Base-by-base conservation (phyloP, 2,113 vertebrate genomes). In the Redunca redunca region DNA sequence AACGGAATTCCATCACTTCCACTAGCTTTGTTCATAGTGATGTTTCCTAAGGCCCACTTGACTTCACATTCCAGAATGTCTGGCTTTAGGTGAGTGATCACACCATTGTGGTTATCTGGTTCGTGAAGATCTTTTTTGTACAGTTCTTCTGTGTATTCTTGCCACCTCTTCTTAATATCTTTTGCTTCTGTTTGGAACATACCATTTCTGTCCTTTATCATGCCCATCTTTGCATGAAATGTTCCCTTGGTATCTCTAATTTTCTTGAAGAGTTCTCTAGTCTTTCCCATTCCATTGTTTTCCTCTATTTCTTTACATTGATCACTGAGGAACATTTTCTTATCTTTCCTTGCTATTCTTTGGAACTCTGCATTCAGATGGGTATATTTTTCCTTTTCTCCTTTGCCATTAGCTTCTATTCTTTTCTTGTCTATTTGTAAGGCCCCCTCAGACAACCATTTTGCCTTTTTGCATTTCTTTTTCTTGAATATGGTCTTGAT, bases 11-110 rank as follows among this genome's bases (percentile, higher is more conserved):
- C 64, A 67, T 67, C 16, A 11, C 33, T 1, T 67, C 4, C 64
- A 67, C 64, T 21, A 67, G 33, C 33, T 67, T 36, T 67, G 2
- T 36, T 67, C 0, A 0, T 36, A 10, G 33, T n/a, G 64, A 67
- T 36, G 33, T 33, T 67, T 67, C 4, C 33, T 2, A 19, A 67
- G 64, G 64, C 8, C 64, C 16, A 19, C 64, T 21, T 36, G 17
- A 21, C 33, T n/a, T 21, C 33, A 0, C 64, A 67, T 67, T 36
- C 64, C 64, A 36, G 17, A 5, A 67, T 67, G 64, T 67, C 33
- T 67, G 33, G 33, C 64, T 67, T 33, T 67, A 67, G 17, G 64
- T 67, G 64, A 67, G 33, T 67, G 33, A 67, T 21, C 33, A 67
- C 8, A 67, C 4, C 64, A 36, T 36, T 4, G 2, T 36, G 64